These are phyloP conservation scores for Heteropelma amictum DNA, from an alignment of 2,888 invertebrate species.

Conservation along the genomic window DNA sequence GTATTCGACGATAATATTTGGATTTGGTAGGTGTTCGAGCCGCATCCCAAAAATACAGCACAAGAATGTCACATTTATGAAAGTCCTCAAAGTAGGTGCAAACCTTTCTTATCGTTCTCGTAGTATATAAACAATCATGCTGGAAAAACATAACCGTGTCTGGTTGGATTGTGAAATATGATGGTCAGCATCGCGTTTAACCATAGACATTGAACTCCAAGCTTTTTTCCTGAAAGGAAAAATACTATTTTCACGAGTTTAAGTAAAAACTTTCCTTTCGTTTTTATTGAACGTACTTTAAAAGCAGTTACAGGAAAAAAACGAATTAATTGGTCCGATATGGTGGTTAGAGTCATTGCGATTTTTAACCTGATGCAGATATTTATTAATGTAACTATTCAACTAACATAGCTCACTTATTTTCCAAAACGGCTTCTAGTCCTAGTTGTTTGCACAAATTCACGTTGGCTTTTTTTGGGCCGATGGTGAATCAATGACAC, in stretches of 20 bases:
- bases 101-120: not conserved
- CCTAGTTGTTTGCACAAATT: conserved; percentile 3
- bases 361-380: too few species aligned
- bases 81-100: conserved; percentile 4
- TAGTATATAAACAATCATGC: conserved; percentile 4
- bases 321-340: too few species aligned
- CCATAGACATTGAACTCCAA: conserved; percentile 11
- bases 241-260: too few species aligned
- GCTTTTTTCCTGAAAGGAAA: too few species aligned
- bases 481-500: conserved; percentile 23
- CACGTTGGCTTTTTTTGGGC: conserved; percentile 37
- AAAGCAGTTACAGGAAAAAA: too few species aligned
- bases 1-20: conserved; percentile 16
- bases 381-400: too few species aligned
- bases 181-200: conserved; percentile 8
- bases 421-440: too few species aligned
- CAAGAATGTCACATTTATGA: conserved; percentile 29
- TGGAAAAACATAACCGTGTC: not conserved
- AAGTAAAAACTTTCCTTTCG: too few species aligned
- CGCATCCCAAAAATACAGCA: not conserved
- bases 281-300: too few species aligned
- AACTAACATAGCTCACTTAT: too few species aligned
- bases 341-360: too few species aligned
- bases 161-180: not conserved
- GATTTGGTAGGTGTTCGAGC: conserved; percentile 29